Evolutionary conservation across 2,888 invertebrate genomes (phyloP).

Genomic region (Leptopilina syphax): DNA sequence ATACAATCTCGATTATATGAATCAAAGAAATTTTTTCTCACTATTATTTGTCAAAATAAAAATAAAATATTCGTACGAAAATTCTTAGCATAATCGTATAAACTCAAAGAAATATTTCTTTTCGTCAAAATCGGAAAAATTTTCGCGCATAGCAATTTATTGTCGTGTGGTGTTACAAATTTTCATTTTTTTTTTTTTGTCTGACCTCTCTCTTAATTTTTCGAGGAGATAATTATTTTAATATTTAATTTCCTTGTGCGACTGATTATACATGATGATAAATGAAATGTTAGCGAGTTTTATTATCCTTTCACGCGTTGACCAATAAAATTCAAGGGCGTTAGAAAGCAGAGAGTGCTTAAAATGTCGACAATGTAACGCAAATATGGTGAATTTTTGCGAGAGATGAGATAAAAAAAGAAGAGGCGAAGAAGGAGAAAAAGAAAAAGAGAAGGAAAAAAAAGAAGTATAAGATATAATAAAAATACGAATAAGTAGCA

Average conservation of each 20-base stretch:
- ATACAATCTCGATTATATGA: no score
- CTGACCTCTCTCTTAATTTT: neutral
- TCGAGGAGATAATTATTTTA: neutral
- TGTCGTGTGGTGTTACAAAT: no score
- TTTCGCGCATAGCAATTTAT: no score
- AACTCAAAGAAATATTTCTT: no score
- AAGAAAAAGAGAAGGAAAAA: neutral
- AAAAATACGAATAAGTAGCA: conserved; percentile 48
- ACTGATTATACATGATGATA: conserved; percentile 3
- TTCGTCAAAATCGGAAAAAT: no score
- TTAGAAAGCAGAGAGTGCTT: neutral
- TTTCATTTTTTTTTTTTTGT: neutral
- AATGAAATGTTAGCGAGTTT: neutral
- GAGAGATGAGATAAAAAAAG: neutral
- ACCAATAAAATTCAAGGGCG: conserved; percentile 17
- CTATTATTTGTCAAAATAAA: no score
- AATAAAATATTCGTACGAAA: no score
- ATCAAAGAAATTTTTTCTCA: no score
- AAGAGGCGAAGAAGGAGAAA: no score
- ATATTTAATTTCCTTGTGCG: conserved; percentile 5
- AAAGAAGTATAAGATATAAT: conserved; percentile 15
- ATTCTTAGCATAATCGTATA: no score
- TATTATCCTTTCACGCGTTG: conserved; percentile 25
- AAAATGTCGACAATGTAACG: conserved; percentile 24
- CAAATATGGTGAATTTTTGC: neutral